Percentiles rank a stretch among this genome's conserved stretches.
Evolutionary conservation across 2,113 vertebrate species (phyloP).

Genomic region (Petrocephalus microphthalmus): DNA sequence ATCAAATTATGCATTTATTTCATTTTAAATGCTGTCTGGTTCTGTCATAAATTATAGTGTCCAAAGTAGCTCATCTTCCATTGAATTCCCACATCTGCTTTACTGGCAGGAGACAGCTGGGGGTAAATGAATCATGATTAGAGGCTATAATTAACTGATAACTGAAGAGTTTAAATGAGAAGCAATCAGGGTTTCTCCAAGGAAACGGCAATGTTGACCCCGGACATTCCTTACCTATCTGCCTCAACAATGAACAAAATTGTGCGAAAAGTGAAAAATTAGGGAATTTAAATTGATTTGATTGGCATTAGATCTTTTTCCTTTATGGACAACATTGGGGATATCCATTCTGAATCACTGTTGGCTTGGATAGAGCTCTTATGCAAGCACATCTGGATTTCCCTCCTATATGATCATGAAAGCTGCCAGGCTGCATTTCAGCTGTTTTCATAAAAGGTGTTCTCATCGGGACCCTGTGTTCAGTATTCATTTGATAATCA

Average conservation of each 20-base stretch:
- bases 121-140: conserved; percentile 36
- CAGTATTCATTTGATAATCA: not conserved
- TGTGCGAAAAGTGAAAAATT: not conserved
- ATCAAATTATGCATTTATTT: not conserved
- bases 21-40: not conserved
- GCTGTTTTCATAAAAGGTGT: conserved; percentile 31
- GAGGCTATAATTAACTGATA: conserved; percentile 39
- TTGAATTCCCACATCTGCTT: conserved; percentile 30
- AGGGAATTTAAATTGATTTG: not conserved
- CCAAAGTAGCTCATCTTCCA: conserved; percentile 26
- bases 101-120: conserved; percentile 16
- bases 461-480: conserved; percentile 32
- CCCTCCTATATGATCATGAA: not conserved
- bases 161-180: conserved; percentile 36
- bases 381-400: conserved; percentile 18
- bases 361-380: conserved; percentile 42
- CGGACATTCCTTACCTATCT: not conserved
- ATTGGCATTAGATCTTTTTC: conserved; percentile 34
- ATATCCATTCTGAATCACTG: conserved; percentile 49
- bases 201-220: conserved; percentile 17
- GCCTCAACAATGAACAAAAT: not conserved
- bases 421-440: not conserved
- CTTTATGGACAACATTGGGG: conserved; percentile 34
- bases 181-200: conserved; percentile 33
- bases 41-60: conserved; percentile 19